Conservation (phyloP, 2,797 vertebrate genomes). For the Dromococcyx pavoninus region DNA sequence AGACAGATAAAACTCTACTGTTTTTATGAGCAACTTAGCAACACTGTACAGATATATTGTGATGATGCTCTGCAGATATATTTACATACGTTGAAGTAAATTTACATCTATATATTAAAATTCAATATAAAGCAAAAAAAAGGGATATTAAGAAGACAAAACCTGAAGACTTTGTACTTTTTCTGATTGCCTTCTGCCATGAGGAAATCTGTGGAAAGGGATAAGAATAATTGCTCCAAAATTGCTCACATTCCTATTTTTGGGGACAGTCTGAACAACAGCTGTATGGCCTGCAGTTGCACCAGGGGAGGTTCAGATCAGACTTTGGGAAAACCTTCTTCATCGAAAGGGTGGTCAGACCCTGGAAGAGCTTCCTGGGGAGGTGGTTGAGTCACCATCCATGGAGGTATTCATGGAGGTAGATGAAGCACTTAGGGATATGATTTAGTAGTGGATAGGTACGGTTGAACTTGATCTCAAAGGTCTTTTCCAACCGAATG, state of each 20-base stretch:
- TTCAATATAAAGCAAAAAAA: neutral
- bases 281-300: no score
- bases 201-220: neutral
- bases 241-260: neutral
- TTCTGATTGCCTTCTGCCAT: neutral
- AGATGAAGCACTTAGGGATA: no score
- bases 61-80: neutral
- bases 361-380: no score
- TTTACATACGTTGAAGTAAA: slow-evolving; percentile 11
- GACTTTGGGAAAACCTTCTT: no score
- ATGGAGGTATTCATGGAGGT: no score
- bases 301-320: no score
- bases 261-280: neutral
- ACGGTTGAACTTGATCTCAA: no score
- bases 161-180: neutral
- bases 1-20: slow-evolving; percentile 25
- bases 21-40: slow-evolving; percentile 16
- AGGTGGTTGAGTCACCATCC: no score
- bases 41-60: neutral
- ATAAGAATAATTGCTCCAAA: neutral
- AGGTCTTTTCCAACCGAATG: no score
- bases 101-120: neutral
- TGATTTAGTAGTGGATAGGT: no score
- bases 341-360: no score
- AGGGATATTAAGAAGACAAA: neutral